A percentile compares a stretch with the other conserved stretches of the same genome.
phyloP scores from a whole-genome alignment of 2,888 invertebrate species.

The Sympetrum striolatum region DNA sequence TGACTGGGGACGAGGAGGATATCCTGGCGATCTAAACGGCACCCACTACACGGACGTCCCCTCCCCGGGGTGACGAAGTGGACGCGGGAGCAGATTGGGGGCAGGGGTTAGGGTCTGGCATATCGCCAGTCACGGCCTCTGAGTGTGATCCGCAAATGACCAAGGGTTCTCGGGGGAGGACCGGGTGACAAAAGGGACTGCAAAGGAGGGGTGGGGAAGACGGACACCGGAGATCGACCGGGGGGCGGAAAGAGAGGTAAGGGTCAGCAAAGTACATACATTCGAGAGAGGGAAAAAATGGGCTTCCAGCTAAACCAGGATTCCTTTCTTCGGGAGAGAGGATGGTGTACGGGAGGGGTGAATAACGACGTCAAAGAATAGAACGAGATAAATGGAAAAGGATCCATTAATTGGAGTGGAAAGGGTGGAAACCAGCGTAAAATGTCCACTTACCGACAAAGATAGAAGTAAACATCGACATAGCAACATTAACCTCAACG shows the following conservation, averaged over 20 bases:
- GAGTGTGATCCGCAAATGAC: constrained; percentile 34
- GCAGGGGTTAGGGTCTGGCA: not conserved
- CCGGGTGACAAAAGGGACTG: not conserved
- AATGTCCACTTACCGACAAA: no score
- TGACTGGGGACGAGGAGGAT: not conserved
- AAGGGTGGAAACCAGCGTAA: no score
- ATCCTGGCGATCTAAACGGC: constrained; percentile 30
- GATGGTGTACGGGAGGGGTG: no score
- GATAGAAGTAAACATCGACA: no score
- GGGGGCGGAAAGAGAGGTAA: not conserved
- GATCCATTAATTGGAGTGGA: no score
- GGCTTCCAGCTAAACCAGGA: not conserved
- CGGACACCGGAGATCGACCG: not conserved
- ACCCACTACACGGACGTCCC: not conserved
- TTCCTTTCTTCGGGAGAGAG: not conserved
- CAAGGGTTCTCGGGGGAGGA: not conserved
- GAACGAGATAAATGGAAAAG: no score
- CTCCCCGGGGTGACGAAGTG: not conserved
- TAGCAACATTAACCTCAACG: no score
- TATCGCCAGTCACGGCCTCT: constrained; percentile 1
- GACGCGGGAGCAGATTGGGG: not conserved
- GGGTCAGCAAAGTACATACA: not conserved
- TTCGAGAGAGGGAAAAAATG: not conserved
- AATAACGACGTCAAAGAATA: no score
- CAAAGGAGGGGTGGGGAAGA: not conserved